Base-by-base conservation (phyloP, 1,140 invertebrate species). In the Drosophila biarmipes region DNA sequence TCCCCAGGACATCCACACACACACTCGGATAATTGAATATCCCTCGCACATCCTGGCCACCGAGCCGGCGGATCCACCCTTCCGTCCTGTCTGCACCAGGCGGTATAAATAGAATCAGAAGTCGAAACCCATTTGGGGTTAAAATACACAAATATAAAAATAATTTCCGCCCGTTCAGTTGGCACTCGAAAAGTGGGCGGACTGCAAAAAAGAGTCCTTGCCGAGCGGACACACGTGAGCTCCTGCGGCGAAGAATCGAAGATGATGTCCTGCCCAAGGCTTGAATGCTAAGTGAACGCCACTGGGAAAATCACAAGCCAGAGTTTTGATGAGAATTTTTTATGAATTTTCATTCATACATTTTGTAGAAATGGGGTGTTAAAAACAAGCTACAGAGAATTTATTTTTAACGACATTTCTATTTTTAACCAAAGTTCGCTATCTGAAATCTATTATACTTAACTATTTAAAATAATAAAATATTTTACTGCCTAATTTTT, bases 61-160 rank as follows among this genome's bases (percentile, higher is more conserved):
- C 14, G 52, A 43, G 27, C n/a, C n/a, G 31, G 66, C 17, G n/a
- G n/a, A 42, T 17, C 40, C 31, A 49, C 59, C 55, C n/a, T 40
- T 34, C 37, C 34, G 42, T 34, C 34, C 27, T 52, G 58, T 27
- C 10, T 57, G 34, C 19, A 17, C 24, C 31, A 24, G n/a, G 15
- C 59, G 43, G 17, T 72, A 80, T 73, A 90, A 89, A 84, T 84
- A 84, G 72, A 89, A 89, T 62, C 69, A 78, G 69, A 81, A 57
- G 53, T 71, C 66, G 31, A 59, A 72, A 57, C 34, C 43, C 76
- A 73, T 80, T 87, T 89, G 84, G 84, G 84, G 84, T 89, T 84
- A 89, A 84, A 87, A 77, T 69, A 76, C 38, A 71, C 64, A 77
- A 57, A 76, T 76, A 80, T 73, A 84, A 73, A 87, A 89, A 87